phyloP scores from a whole-genome alignment of 2,888 invertebrate species.

The Actias luna region DNA sequence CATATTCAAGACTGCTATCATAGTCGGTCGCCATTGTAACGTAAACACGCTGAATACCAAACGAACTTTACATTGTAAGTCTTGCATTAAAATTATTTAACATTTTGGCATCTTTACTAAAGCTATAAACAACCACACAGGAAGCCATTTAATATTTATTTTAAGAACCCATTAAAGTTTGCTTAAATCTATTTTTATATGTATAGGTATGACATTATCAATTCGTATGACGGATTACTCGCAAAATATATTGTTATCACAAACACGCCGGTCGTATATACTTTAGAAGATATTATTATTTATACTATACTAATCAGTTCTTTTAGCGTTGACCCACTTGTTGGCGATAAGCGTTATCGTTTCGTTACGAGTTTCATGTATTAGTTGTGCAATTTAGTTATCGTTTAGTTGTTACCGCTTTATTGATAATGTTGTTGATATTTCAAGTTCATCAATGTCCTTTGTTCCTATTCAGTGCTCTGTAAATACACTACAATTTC shows the following conservation, averaged over 20 bases:
- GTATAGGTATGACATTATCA: constrained; percentile 32
- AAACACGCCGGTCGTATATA: constrained; percentile 30
- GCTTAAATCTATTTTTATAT: constrained; percentile 31
- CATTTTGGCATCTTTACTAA: constrained; percentile 59
- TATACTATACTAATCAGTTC: constrained; percentile 41
- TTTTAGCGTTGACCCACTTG: constrained; percentile 69
- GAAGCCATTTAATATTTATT: constrained; percentile 33
- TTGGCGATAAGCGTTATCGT: constrained; percentile 64
- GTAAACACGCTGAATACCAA: constrained; percentile 73
- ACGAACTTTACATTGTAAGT: constrained; percentile 46
- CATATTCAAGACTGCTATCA: constrained; percentile 69
- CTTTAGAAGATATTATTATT: constrained; percentile 32
- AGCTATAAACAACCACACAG: constrained; percentile 34
- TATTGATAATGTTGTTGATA: constrained; percentile 51
- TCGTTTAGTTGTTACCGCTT: constrained; percentile 43
- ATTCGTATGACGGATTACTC: constrained; percentile 33
- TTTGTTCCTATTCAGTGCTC: constrained; percentile 47
- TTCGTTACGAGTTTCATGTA: constrained; percentile 54
- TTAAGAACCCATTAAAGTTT: constrained; percentile 13
- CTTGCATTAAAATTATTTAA: constrained; percentile 68
- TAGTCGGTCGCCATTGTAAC: constrained; percentile 64
- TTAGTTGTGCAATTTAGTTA: constrained; percentile 66
- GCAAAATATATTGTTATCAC: constrained; percentile 39
- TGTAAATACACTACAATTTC: constrained; percentile 47
- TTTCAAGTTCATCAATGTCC: constrained; percentile 59